phyloP scores from a whole-genome alignment of 2,113 vertebrate genomes.

The Lagopus leucura region DNA sequence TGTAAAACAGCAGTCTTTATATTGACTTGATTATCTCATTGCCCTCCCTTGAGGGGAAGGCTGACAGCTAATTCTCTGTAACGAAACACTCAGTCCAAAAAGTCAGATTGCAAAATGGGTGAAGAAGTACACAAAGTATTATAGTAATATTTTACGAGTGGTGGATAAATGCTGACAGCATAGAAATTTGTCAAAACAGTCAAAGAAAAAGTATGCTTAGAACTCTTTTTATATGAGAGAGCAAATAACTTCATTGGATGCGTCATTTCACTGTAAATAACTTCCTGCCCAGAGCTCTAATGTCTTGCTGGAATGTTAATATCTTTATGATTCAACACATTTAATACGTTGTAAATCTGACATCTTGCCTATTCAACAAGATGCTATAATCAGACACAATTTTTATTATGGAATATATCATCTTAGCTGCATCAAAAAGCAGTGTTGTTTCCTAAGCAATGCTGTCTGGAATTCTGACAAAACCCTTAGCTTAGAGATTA shows the following conservation, averaged over 20 bases:
- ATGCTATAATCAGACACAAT: constrained; percentile 1
- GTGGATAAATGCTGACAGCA: not conserved
- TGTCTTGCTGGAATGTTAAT: constrained; percentile 22
- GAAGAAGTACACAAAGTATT: not conserved
- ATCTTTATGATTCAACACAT: not conserved
- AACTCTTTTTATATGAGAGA: not conserved
- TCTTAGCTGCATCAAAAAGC: not conserved
- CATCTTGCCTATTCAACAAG: constrained; percentile 24
- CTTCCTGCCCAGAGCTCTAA: not conserved
- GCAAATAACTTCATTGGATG: not conserved
- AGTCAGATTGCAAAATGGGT: not conserved
- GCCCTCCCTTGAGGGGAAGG: fast-evolving
- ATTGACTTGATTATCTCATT: not conserved
- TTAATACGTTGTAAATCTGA: constrained; percentile 17
- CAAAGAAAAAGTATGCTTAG: not conserved
- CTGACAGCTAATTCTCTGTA: not conserved
- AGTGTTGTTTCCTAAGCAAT: not conserved
- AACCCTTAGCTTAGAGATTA: constrained; percentile 29
- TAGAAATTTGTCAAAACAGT: not conserved
- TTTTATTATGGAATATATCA: constrained; percentile 39
- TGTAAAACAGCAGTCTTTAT: not conserved
- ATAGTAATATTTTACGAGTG: not conserved
- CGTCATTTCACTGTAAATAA: not conserved
- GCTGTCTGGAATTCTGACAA: constrained; percentile 23
- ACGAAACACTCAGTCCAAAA: fast-evolving